Evolutionary conservation across 2,113 vertebrate species (phyloP).

Genomic region (Pipra filicauda): DNA sequence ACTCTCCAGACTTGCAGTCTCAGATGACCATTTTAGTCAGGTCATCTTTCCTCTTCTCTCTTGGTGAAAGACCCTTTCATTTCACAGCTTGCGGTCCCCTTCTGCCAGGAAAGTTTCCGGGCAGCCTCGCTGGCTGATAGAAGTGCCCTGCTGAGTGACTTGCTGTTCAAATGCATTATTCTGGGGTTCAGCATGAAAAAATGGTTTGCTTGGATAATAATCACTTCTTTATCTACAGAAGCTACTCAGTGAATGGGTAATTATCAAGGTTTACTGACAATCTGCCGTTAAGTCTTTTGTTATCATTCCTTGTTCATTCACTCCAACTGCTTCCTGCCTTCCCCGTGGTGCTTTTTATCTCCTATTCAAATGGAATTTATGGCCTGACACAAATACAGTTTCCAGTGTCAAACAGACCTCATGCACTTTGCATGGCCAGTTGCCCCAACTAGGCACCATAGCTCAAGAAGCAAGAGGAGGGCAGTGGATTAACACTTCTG

Average conservation of each 20-base stretch:
- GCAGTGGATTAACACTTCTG: neutral
- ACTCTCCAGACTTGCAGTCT: neutral
- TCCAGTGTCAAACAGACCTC: neutral
- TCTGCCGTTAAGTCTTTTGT: neutral
- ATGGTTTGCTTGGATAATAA: conserved; percentile 26
- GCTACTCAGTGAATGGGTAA: conserved; percentile 25
- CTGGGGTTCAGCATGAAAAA: conserved; percentile 25
- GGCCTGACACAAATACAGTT: neutral
- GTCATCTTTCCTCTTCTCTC: neutral
- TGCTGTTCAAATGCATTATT: conserved; percentile 19
- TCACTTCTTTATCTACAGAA: conserved; percentile 44
- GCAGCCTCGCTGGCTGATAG: neutral
- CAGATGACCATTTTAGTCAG: conserved; percentile 4
- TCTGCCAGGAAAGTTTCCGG: neutral
- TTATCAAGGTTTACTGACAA: conserved; percentile 43
- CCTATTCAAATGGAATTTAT: neutral
- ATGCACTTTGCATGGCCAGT: neutral
- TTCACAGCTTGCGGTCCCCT: neutral
- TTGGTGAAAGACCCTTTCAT: conserved; percentile 39
- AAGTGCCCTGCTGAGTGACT: conserved; percentile 34
- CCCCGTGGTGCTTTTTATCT: neutral
- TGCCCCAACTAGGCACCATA: neutral
- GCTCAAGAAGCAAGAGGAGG: neutral
- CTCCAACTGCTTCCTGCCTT: conserved; percentile 29
- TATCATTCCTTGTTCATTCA: neutral